Base-by-base conservation (phyloP, 2,113 vertebrate genomes). In the Eolophus roseicapilla region DNA sequence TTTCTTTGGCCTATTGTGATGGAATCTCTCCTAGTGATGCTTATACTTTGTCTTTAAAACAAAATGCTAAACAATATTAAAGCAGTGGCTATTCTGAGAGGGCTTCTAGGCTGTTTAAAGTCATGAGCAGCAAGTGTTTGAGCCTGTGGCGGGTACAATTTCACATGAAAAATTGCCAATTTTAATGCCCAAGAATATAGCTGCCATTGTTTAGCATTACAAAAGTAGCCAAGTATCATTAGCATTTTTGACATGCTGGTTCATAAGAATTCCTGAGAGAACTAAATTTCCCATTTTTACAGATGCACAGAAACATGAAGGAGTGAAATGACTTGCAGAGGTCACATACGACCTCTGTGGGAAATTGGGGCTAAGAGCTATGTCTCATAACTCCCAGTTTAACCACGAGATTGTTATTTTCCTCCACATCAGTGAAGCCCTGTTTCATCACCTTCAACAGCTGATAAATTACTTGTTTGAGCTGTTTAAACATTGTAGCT, bases 401-500 rank as follows among this genome's bases (percentile, higher is more conserved):
- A 87, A 82, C 84, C 78, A 64, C 1, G 2, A 68, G 81, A 87
- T 79, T 0, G 0, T 67, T 90, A 43, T 63, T 91, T 75, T 25
- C 55, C 57, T 37, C 52, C 78, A 29, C 57, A 82, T 91, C 62
- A 82, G 28, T 91, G 70, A 76, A 93, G 57, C 31, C 55, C 10
- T 50, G 43, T 89, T 96, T 91, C 85, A 79, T 78, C 90, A 90
- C 57, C 35, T 93, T 76, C 78, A 69, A 39, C 90, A 93, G 67
- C 75, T 94, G 85, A 85, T 88, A 95, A 91, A 88, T 95, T 37
- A 65, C 59, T 76, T 60, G 9, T 57, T 71, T 78, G 50, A 82
- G 57, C 39, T 85, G 33, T 44, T 85, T 76, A 47, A 82, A 75
- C 37, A 33, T 33, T 53, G 68, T 62, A 82, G 92, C 78, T 91